These are phyloP conservation scores for Lepus americanus DNA, from an alignment of 2,113 vertebrate species.

Conservation along the genomic window DNA sequence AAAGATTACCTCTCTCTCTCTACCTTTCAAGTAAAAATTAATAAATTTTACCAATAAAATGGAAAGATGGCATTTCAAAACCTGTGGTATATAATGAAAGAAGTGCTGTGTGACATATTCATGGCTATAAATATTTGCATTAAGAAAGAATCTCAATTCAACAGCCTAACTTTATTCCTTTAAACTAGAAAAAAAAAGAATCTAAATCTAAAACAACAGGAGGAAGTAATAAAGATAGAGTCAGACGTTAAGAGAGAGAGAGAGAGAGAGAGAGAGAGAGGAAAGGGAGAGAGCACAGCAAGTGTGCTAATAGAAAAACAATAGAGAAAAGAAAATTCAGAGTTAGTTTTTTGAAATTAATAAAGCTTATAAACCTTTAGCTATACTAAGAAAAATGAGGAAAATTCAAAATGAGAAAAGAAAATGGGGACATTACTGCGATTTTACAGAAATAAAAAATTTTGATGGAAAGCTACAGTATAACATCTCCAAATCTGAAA, in stretches of 20 bases:
- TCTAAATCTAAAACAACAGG: background rate
- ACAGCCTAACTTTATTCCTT: background rate
- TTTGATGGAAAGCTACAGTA: background rate
- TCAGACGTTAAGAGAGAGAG: background rate
- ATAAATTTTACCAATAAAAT: too few relatives aligned
- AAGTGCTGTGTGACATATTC: background rate
- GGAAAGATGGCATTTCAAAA: background rate
- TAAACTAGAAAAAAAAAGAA: constrained; percentile 12
- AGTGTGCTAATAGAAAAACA: background rate
- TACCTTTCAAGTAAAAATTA: too few relatives aligned
- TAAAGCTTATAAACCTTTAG: constrained; percentile 1
- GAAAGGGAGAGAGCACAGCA: too few relatives aligned
- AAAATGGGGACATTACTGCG: background rate
- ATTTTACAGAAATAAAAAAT: background rate
- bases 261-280: too few relatives aligned
- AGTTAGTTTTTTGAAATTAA: constrained; percentile 6
- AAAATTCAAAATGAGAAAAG: constrained; percentile 14
- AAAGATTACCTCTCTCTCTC: too few relatives aligned
- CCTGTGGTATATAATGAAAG: background rate
- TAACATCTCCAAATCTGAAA: too few relatives aligned
- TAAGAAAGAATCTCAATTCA: background rate
- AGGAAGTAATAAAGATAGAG: constrained; percentile 1
- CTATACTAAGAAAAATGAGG: background rate
- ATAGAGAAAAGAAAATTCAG: background rate
- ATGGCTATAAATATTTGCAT: background rate